phyloP scores from a whole-genome alignment of 2,888 invertebrate species.

The Ornithoptera alexandrae region DNA sequence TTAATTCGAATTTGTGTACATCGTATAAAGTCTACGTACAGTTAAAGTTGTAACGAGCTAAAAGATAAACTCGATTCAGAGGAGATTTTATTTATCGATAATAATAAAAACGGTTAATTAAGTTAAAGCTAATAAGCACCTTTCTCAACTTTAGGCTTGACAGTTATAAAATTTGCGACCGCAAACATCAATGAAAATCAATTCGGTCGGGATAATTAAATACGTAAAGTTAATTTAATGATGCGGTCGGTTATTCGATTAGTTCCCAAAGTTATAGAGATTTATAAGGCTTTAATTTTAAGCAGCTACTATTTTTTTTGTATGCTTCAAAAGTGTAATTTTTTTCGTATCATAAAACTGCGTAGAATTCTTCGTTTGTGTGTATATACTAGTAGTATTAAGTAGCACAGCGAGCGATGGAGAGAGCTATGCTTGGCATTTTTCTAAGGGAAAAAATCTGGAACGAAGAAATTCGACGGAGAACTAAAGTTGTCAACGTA shows the following conservation, averaged over 20 bases:
- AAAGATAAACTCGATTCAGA: constrained; percentile 1
- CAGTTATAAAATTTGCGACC: constrained; percentile 11
- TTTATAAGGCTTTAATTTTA: constrained; percentile 1
- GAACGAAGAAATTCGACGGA: too few relatives aligned
- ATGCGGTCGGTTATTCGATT: neutral
- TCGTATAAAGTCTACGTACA: neutral
- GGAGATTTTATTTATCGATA: constrained; percentile 12
- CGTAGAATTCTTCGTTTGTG: too few relatives aligned
- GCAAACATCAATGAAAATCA: constrained; percentile 18
- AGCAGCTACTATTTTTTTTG: neutral
- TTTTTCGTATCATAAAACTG: neutral
- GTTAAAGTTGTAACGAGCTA: neutral
- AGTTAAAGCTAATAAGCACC: constrained; percentile 11
- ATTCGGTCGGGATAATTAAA: constrained; percentile 15
- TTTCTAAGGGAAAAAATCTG: too few relatives aligned
- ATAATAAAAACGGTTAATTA: constrained; percentile 14
- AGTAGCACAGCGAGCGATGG: too few relatives aligned
- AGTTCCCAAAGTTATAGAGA: neutral
- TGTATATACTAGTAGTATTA: too few relatives aligned
- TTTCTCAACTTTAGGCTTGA: neutral
- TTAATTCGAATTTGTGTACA: neutral
- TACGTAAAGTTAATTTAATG: constrained; percentile 1
- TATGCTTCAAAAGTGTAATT: neutral
- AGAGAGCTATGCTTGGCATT: too few relatives aligned
- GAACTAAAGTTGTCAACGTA: too few relatives aligned